Conservation (phyloP, 2,888 invertebrate species). For the Tipula lateralis region DNA sequence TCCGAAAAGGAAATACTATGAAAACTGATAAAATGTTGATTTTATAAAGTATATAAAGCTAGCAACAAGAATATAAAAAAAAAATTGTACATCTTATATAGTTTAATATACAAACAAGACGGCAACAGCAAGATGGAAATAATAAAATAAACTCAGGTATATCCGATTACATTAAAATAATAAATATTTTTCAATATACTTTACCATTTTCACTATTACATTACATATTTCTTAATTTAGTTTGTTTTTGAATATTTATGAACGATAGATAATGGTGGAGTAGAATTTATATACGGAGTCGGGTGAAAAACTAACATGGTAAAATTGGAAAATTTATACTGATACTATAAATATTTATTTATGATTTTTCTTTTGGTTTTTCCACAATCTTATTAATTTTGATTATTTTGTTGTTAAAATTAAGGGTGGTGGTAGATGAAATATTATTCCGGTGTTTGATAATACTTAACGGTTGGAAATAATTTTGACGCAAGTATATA, state of each 20-base stretch:
- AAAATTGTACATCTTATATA: neutral
- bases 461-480: no score
- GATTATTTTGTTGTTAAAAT: neutral
- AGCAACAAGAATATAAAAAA: neutral
- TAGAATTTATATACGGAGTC: neutral
- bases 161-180: conserved; percentile 11
- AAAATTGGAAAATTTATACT: neutral
- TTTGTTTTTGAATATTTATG: neutral
- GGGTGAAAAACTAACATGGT: neutral
- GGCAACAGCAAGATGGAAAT: neutral
- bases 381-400: neutral
- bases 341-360: neutral
- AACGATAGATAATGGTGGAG: neutral
- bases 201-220: neutral
- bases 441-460: no score
- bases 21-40: conserved; percentile 19
- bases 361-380: neutral
- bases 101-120: neutral
- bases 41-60: neutral
- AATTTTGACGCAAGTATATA: no score
- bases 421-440: neutral
- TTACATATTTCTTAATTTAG: neutral
- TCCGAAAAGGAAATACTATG: neutral
- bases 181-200: neutral
- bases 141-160: conserved; percentile 7